A percentile compares a stretch with the other conserved stretches of the same genome.
Evolutionary conservation across 1,140 invertebrate genomes (phyloP).

Genomic region (Meloidogyne hapla): DNA sequence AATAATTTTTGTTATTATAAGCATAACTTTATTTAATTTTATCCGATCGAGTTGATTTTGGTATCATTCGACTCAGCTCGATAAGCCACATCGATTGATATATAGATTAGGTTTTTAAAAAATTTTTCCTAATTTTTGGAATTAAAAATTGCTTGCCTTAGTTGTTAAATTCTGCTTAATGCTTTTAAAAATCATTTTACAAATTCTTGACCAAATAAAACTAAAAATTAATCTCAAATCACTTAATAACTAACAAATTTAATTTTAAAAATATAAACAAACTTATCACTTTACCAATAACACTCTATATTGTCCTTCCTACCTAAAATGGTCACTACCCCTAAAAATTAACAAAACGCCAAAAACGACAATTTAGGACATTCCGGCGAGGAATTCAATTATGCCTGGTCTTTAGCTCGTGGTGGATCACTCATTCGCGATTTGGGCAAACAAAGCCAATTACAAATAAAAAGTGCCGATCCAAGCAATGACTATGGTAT

Average conservation of each 20-base stretch:
- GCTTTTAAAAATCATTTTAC: too few species aligned
- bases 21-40: background rate
- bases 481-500: conserved; percentile 62
- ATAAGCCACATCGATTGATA: background rate
- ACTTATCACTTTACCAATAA: background rate
- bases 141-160: too few species aligned
- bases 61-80: background rate
- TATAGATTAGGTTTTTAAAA: background rate
- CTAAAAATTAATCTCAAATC: too few species aligned
- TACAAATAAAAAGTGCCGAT: conserved; percentile 56
- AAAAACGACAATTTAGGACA: conserved; percentile 29
- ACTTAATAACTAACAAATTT: background rate
- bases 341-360: background rate
- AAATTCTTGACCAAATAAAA: too few species aligned
- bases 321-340: background rate
- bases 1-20: background rate
- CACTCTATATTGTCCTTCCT: background rate
- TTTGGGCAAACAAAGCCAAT: conserved; percentile 50
- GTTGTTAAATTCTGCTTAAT: too few species aligned
- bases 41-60: background rate
- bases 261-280: background rate
- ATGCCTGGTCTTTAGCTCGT: conserved; percentile 59
- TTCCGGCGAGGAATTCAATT: conserved; percentile 46
- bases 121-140: background rate
- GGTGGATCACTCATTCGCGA: conserved; percentile 56